Percentiles rank a stretch among this genome's conserved stretches.
These are phyloP conservation scores for Stylophora pistillata DNA, from an alignment of 64 coral and sea anemone genomes.

Conservation along the genomic window DNA sequence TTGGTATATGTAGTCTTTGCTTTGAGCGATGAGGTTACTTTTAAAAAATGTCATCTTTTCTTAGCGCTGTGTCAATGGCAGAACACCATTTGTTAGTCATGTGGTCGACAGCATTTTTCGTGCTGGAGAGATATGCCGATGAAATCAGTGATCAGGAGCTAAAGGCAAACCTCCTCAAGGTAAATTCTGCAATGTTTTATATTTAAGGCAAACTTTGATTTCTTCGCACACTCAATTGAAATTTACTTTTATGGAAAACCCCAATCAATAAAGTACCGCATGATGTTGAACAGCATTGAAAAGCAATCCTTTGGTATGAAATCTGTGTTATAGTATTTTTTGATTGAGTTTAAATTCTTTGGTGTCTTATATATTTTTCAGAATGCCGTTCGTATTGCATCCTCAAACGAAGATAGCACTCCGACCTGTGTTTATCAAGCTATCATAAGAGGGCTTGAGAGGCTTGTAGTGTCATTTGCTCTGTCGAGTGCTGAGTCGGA, in stretches of 20 bases:
- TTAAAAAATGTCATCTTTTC: too few relatives aligned
- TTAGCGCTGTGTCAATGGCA: slow-evolving; percentile 40
- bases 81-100: slow-evolving; percentile 92
- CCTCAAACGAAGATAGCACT: slow-evolving; percentile 89
- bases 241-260: too few relatives aligned
- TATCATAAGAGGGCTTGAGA: slow-evolving; percentile 90
- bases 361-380: slow-evolving; percentile 1
- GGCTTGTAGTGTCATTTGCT: slow-evolving; percentile 96
- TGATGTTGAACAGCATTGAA: too few relatives aligned
- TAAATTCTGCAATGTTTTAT: not conserved
- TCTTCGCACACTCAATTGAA: too few relatives aligned
- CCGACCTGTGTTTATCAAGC: slow-evolving; percentile 87
- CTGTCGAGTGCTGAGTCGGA: slow-evolving; percentile 90
- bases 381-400: slow-evolving; percentile 78
- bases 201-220: too few relatives aligned
- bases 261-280: too few relatives aligned
- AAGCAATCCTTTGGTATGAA: too few relatives aligned
- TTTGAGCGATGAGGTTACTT: too few relatives aligned
- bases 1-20: too few relatives aligned
- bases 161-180: slow-evolving; percentile 89
- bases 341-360: not conserved
- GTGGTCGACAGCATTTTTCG: slow-evolving; percentile 86
- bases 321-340: too few relatives aligned
- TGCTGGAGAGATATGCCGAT: slow-evolving; percentile 89
- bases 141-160: slow-evolving; percentile 92